Evolutionary conservation across 2,113 vertebrate genomes (phyloP).

Genomic region (Anoplopoma fimbria): DNA sequence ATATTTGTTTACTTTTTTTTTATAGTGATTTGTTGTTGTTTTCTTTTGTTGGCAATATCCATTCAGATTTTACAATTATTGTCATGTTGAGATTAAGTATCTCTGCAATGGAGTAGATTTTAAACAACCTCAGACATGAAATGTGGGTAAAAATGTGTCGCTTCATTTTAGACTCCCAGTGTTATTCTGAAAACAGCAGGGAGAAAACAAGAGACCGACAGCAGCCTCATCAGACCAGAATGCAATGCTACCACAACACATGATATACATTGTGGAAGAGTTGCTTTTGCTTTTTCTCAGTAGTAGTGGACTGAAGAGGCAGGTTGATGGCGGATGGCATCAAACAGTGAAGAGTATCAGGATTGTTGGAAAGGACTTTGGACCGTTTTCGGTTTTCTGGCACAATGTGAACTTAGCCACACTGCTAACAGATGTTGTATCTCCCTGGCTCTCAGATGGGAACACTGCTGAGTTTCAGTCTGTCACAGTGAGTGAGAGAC

Average conservation of each 20-base stretch:
- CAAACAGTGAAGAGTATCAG: background rate
- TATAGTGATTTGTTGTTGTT: background rate
- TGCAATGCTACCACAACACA: background rate
- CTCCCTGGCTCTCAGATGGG: conserved; percentile 21
- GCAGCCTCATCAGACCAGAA: background rate
- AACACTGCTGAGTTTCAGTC: conserved; percentile 28
- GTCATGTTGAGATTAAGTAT: background rate
- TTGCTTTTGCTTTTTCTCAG: background rate
- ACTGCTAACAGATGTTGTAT: conserved; percentile 61
- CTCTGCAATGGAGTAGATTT: background rate
- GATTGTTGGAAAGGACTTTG: conserved; percentile 53
- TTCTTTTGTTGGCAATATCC: background rate
- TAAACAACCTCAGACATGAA: background rate
- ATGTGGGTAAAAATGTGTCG: background rate
- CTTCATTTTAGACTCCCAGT: background rate
- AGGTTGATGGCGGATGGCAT: background rate
- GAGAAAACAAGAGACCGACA: background rate
- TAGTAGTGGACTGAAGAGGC: background rate
- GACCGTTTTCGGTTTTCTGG: conserved; percentile 26
- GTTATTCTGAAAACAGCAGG: background rate
- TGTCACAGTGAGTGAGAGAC: conserved; percentile 35
- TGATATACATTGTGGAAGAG: background rate
- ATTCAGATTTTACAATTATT: background rate
- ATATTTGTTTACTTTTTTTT: background rate
- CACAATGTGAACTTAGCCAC: conserved; percentile 53